These are phyloP conservation scores for Enteromius thamalakanensis DNA, from an alignment of 2,797 vertebrate genomes.

Conservation along the genomic window DNA sequence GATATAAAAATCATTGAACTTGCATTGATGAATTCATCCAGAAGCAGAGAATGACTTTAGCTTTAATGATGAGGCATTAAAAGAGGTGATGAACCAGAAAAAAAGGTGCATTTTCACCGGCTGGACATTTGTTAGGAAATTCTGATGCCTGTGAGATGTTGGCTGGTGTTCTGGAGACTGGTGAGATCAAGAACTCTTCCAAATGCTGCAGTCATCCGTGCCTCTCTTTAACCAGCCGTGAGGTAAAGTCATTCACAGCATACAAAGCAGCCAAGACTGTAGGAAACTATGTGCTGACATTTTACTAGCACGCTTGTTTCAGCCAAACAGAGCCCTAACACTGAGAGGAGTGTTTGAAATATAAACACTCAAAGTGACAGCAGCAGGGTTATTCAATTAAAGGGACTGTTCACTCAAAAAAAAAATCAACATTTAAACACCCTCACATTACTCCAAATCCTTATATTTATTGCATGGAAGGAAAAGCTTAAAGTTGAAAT, in stretches of 20 bases:
- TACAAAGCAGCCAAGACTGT: constrained; percentile 42
- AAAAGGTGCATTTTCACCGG: constrained; percentile 30
- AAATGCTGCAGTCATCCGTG: constrained; percentile 49
- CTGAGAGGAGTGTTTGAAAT: constrained; percentile 28
- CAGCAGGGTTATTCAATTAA: constrained; percentile 22
- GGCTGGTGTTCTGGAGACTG: constrained; percentile 40
- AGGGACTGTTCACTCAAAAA: constrained; percentile 16
- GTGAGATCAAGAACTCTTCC: constrained; percentile 46
- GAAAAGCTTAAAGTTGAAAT: background rate
- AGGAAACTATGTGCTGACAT: constrained; percentile 54
- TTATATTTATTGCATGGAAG: background rate
- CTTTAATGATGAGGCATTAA: constrained; percentile 12
- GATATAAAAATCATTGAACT: constrained; percentile 42
- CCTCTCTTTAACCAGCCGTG: constrained; percentile 50
- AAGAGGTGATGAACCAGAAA: constrained; percentile 24
- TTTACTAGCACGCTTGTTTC: constrained; percentile 19
- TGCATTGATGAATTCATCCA: constrained; percentile 6
- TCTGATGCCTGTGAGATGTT: constrained; percentile 47
- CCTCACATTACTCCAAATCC: background rate
- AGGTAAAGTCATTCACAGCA: constrained; percentile 47
- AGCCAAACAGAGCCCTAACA: constrained; percentile 43
- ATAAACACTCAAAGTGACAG: constrained; percentile 37
- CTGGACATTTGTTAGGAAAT: constrained; percentile 52
- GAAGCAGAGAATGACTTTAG: constrained; percentile 20
- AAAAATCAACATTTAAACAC: background rate